Base-by-base conservation (phyloP, 2,113 vertebrate genomes). In the Willisornis vidua region DNA sequence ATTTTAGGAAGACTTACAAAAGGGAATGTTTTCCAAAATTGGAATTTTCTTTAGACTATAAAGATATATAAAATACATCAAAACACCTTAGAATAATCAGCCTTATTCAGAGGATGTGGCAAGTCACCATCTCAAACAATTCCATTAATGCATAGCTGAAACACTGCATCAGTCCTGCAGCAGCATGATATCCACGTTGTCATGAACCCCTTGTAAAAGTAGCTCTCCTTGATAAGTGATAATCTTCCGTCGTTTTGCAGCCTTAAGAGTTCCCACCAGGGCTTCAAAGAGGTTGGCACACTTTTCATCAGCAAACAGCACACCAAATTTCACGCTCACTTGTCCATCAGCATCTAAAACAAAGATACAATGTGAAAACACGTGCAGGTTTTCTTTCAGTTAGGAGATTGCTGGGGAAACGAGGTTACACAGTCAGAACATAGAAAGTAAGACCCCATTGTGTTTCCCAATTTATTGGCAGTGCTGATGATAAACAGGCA, bases 281-380 rank as follows among this genome's bases (percentile, higher is more conserved):
- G 99, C 99, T 98, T 99, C 99, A 58, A 99, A 99, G 96, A 99
- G 98, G 93, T 99, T 99, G 97, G 99, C 99, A 96, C 99, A 99
- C 45, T 97, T 98, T 51, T 99, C 99, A 61, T 99, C 99, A 23
- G 83, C 98, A 89, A 99, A 99, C 72, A 99, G 97, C 58, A 99
- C 98, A 35, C 99, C 99, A 52, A 99, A 99, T 95, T 98, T 99
- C 87, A 99, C 99, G 0, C 97, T 98, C 66, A 97, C 97, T 94
- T 98, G 98, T 71, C 99, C 99, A 43, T 99, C 98, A 43, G 98
- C 98, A 96, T 98, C 99, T 99, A 96, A 94, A 94, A 49, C 45
- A 87, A 93, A 94, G 62, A 93, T 3, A 83, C 1, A 65, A 87
- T 37, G 49, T 25, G 70, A 83, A 57, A 87, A 75, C 41, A 55